Percentiles rank a stretch among this genome's conserved stretches.
Conservation (phyloP, 1,140 invertebrate genomes). For the Papilio dardanus region DNA sequence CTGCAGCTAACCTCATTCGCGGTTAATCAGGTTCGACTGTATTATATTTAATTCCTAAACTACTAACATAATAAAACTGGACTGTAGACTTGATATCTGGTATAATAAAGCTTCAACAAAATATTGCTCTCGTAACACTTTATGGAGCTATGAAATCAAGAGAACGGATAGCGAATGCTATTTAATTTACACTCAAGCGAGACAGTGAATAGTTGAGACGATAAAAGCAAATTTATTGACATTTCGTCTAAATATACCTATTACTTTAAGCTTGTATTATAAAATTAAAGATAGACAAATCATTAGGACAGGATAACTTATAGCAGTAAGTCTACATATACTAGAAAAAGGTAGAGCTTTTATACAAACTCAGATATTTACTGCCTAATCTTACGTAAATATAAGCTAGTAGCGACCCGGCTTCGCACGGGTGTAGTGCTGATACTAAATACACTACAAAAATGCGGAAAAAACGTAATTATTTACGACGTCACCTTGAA, state of each 20-base stretch:
- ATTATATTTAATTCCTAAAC: not conserved
- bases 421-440: too few relatives aligned
- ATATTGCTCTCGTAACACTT: constrained; percentile 17
- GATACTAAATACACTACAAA: too few relatives aligned
- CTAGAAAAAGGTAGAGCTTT: too few relatives aligned
- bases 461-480: too few relatives aligned
- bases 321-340: not conserved
- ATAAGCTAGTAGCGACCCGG: too few relatives aligned
- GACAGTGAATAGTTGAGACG: constrained; percentile 15
- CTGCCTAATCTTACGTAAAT: too few relatives aligned
- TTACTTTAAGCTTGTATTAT: not conserved
- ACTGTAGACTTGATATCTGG: not conserved
- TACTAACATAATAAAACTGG: not conserved
- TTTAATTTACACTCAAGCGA: constrained; percentile 19
- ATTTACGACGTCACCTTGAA: too few relatives aligned
- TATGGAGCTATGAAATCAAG: constrained; percentile 20
- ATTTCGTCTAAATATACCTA: not conserved
- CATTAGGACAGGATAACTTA: not conserved
- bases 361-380: too few relatives aligned
- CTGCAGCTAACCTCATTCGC: too few relatives aligned
- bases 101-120: not conserved
- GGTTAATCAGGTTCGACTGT: too few relatives aligned
- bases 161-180: constrained; percentile 5
- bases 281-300: not conserved
- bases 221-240: constrained; percentile 10